Percentiles rank a stretch among this genome's conserved stretches.
These are phyloP conservation scores for Menidia menidia DNA, from an alignment of 2,797 vertebrate species.

Conservation along the genomic window DNA sequence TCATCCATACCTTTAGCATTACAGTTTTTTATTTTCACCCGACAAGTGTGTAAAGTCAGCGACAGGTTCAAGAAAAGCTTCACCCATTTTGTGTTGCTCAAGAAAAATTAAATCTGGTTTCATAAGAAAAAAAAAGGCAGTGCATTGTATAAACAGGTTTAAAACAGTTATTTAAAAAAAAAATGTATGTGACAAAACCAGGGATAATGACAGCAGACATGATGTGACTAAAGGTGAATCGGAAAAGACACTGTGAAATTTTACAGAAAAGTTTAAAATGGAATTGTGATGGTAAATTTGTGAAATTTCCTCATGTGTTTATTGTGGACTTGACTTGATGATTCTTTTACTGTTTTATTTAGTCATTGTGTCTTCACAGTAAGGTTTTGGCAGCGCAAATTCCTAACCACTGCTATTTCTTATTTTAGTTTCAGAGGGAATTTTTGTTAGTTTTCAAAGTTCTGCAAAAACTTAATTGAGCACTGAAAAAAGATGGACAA, in stretches of 20 bases:
- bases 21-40: slow-evolving; percentile 3
- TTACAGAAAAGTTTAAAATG: not conserved
- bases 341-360: not conserved
- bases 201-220: too few species aligned
- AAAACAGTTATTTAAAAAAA: too few species aligned
- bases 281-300: not conserved
- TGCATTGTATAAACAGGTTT: not conserved
- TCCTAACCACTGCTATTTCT: not conserved
- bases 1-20: slow-evolving; percentile 6
- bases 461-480: not conserved
- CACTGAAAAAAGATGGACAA: not conserved
- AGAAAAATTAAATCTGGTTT: not conserved
- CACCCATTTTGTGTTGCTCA: not conserved
- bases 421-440: not conserved
- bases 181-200: too few species aligned
- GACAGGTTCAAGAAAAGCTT: slow-evolving; percentile 1
- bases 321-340: too few species aligned
- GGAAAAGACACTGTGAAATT: not conserved
- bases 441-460: not conserved
- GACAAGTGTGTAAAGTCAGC: slow-evolving; percentile 19
- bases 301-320: not conserved
- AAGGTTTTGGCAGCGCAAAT: not conserved
- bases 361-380: not conserved
- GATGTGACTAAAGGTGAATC: not conserved
- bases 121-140: not conserved